Evolutionary conservation across 2,113 vertebrate genomes (phyloP), one percentile per base, ranked within the genome.

Genomic region (Uria lomvia): DNA sequence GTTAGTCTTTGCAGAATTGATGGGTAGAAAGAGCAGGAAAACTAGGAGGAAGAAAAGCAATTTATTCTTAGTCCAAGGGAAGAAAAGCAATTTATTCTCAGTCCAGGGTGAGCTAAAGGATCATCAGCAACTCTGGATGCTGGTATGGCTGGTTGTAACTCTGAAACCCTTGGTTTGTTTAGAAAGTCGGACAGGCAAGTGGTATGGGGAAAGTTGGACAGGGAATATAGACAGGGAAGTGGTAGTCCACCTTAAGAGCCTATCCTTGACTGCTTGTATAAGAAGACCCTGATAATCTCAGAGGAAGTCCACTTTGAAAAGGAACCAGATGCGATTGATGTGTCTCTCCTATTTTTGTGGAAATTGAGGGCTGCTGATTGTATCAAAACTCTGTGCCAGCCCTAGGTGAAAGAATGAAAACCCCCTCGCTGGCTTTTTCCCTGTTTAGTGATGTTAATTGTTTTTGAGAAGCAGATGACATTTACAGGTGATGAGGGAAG

Each of bases 381-480:
- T 29, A 22, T 62, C 45, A 71, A 66, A 80, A 29, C 27, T 49
- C 30, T 71, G 30, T 58, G 56, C 38, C 81, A 90, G 8, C 27
- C 34, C 2, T 9, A 45, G 27, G 22, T 78, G 53, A 49, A 65
- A 40, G 59, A 81, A 78, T 56, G 34, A 70, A 86, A 73, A 7
- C 0, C 3, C 15, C 29, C 15, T 32, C 12, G 32, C 8, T 42
- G 71, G 10, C 58, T 71, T 80, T 66, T 79, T 12, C 49, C 32
- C 22, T 67, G 22, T 65, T 73, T 19, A 34, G 40, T 65, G 63
- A 79, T 24, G 29, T n/a, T 91, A 59, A 74, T 78, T 70, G 29
- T 14, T 29, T 88, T 84, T 92, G 80, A 94, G 91, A 49, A 84
- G 75, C 83, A 91, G 86, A 92, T 89, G 89, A 62, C 47, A 75